Evolutionary conservation across 2,113 vertebrate species (phyloP).

Genomic region (Daphoenositta chrysoptera): DNA sequence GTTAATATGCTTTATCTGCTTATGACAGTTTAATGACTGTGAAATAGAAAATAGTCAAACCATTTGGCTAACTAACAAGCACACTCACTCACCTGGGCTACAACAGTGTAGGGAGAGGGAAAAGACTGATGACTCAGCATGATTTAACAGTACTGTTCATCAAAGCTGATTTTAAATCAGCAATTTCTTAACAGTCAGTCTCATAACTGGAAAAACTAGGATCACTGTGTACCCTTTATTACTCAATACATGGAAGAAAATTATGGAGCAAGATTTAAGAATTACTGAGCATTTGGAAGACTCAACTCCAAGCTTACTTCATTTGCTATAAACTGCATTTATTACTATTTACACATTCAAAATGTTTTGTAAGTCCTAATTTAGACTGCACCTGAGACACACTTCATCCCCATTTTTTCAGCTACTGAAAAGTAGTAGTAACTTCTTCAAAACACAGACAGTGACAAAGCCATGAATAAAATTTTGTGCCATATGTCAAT

Average conservation of each 20-base stretch:
- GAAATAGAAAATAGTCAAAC: neutral
- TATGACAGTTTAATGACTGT: neutral
- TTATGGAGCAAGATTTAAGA: neutral
- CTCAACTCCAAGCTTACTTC: neutral
- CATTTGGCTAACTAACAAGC: neutral
- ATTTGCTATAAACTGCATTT: neutral
- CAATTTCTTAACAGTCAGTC: neutral
- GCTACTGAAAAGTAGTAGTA: neutral
- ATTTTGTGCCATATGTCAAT: neutral
- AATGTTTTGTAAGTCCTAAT: neutral
- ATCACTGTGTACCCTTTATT: neutral
- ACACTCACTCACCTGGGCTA: neutral
- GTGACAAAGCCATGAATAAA: neutral
- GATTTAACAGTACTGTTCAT: neutral
- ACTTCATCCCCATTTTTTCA: neutral
- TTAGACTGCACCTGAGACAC: neutral
- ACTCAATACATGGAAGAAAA: neutral
- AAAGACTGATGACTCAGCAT: neutral
- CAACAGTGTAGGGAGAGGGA: neutral
- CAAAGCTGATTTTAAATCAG: neutral
- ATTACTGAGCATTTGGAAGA: neutral
- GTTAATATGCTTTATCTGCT: neutral
- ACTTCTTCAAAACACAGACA: neutral
- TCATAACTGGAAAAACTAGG: neutral
- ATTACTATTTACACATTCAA: neutral